Percentiles rank a stretch among this genome's conserved stretches.
phyloP scores from a whole-genome alignment of 1,140 invertebrate species.

The Dufourea novaeangliae region DNA sequence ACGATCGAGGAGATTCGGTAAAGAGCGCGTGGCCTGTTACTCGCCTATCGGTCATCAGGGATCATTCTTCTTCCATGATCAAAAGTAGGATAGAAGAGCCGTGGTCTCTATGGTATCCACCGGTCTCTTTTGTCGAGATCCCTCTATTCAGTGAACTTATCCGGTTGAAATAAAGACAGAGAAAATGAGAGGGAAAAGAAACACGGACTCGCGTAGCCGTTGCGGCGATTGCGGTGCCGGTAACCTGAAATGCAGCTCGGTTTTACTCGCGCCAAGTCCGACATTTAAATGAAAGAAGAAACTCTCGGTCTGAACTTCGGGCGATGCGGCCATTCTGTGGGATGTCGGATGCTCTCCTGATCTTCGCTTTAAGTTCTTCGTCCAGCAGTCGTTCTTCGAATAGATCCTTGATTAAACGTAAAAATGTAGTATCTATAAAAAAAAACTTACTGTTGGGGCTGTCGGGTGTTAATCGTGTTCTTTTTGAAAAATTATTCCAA shows the following conservation, averaged over 20 bases:
- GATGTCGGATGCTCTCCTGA: background rate
- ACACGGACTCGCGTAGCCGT: slow-evolving; percentile 13
- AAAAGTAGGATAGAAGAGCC: slow-evolving; percentile 7
- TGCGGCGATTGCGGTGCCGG: slow-evolving; percentile 20
- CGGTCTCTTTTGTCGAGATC: slow-evolving; percentile 15
- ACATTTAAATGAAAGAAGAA: slow-evolving; percentile 23
- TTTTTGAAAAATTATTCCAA: no score
- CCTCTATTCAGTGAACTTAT: slow-evolving; percentile 25
- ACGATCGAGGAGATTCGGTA: background rate
- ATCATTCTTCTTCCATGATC: slow-evolving; percentile 5
- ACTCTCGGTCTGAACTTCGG: background rate
- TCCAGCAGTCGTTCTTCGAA: background rate
- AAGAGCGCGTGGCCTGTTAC: background rate
- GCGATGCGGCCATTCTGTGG: background rate
- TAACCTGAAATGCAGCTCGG: slow-evolving; percentile 4
- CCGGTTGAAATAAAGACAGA: slow-evolving; percentile 24
- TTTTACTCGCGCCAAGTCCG: background rate
- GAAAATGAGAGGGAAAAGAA: slow-evolving; percentile 12
- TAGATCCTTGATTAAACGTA: background rate
- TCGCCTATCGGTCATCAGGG: slow-evolving; percentile 15
- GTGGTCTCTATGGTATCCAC: background rate
- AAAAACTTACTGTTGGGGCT: no score
- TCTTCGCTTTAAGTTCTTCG: background rate
- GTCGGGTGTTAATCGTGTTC: no score
- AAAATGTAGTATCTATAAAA: no score